Base-by-base conservation (phyloP, 2,888 invertebrate species). In the Plagiodera versicolora region DNA sequence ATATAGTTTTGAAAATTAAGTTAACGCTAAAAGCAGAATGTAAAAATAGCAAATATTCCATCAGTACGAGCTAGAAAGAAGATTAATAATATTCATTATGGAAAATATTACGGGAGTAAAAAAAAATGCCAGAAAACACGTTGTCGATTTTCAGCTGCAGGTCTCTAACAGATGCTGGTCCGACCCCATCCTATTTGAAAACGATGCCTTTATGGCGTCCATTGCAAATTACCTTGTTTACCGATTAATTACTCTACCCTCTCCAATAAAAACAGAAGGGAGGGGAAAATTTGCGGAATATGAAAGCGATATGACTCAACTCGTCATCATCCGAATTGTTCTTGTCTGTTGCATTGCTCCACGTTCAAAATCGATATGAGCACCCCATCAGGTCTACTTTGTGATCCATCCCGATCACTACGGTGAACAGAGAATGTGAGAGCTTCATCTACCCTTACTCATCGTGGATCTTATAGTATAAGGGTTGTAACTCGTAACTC, bases 221-320 rank as follows among this genome's bases (percentile, higher is more conserved):
- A 60, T 56, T 47, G 46, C 50, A 60, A 60, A 60, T 60, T 60
- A 60, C 56, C 51, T 55, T 60, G 55, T 60, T 60, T 60, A 60
- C 60, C 45, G 51, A 56, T 55, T 60, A 56, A 60, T 60, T 52
- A 60, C 52, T 56, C 47, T 51, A 24, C 56, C 60, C 60, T 56
- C 52, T 52, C 56, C 60, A 60, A 60, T 60, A 30, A 56, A 51
- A 52, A 48, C 60, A 24, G 39, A 49, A 53, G 46, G 58, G 58
- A 44, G 28, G 28, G n/a, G n/a, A n/a, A n/a, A 32, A 51, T 3
- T 18, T 14, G 35, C 32, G 19, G 17, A 50, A 54, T 45, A 30
- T 60, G 48, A 46, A 30, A 44, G 32, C 47, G 28, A 48, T 47
- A 56, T 56, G 60, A 56, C 46, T 56, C 56, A 60, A 60, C 51